A percentile compares a stretch with the other conserved stretches of the same genome.
phyloP scores from a whole-genome alignment of 2,888 invertebrate species.

The Nomada ferruginata region DNA sequence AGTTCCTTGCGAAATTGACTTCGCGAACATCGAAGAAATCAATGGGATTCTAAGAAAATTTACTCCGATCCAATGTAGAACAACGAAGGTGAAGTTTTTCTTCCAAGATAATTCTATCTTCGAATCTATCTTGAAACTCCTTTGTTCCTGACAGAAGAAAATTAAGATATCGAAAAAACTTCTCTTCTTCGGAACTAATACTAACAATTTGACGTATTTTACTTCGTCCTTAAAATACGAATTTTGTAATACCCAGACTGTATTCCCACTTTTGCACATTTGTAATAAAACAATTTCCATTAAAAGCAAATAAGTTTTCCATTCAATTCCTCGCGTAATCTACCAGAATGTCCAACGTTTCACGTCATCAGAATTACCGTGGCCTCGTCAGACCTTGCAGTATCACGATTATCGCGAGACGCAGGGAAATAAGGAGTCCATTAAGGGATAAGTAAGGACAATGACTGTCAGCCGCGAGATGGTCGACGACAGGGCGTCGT shows the following conservation, averaged over 20 bases:
- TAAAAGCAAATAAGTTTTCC: neutral
- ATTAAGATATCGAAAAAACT: neutral
- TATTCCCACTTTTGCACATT: too few relatives aligned
- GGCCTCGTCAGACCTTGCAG: neutral
- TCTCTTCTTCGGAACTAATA: too few relatives aligned
- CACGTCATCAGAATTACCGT: constrained; percentile 18
- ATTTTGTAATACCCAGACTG: too few relatives aligned
- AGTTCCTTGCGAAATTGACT: neutral
- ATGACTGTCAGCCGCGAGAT: constrained; percentile 52
- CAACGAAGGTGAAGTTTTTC: neutral
- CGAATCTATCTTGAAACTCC: neutral
- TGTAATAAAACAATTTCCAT: neutral
- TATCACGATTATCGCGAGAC: constrained; percentile 30
- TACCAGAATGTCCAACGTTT: neutral
- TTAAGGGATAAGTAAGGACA: constrained; percentile 67
- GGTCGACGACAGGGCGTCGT: constrained; percentile 37
- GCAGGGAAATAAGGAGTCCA: constrained; percentile 54
- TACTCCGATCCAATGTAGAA: constrained; percentile 7
- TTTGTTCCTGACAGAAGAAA: neutral
- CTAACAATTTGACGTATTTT: too few relatives aligned
- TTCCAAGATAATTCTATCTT: neutral
- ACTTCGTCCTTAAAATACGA: too few relatives aligned
- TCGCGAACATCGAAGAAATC: neutral
- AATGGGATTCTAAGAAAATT: constrained; percentile 40
- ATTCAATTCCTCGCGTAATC: neutral